Percentiles rank a stretch among this genome's conserved stretches.
phyloP scores from a whole-genome alignment of 1,140 invertebrate species.

The Cotesia glomerata region DNA sequence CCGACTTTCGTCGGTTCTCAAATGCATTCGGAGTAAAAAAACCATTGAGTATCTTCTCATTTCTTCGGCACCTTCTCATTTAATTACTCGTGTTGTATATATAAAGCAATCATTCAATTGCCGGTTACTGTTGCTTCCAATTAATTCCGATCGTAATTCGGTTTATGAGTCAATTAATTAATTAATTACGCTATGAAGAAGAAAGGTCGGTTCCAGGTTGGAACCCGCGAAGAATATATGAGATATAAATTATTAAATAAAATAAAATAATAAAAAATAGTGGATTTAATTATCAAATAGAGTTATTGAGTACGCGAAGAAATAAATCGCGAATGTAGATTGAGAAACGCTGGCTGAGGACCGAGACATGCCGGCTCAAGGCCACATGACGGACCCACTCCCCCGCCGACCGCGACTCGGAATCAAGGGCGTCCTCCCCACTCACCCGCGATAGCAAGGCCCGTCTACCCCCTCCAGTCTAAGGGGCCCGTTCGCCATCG shows the following conservation, averaged over 20 bases:
- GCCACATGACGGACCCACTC: slow-evolving; percentile 56
- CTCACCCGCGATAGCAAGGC: slow-evolving; percentile 12
- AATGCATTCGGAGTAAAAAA: background rate
- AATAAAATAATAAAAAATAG: too few species aligned
- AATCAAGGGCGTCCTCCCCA: slow-evolving; percentile 58
- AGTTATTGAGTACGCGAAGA: background rate
- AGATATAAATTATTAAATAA: too few species aligned
- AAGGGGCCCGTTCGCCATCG: background rate
- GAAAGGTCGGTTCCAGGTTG: background rate
- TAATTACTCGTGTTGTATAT: too few species aligned
- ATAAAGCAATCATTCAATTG: too few species aligned
- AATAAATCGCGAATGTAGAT: slow-evolving; percentile 29
- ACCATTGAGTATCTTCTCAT: too few species aligned
- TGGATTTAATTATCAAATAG: background rate
- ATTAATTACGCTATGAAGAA: background rate
- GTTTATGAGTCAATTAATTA: too few species aligned
- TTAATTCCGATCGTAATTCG: background rate
- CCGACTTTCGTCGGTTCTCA: slow-evolving; percentile 19
- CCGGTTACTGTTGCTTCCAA: background rate
- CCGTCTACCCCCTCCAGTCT: slow-evolving; percentile 13
- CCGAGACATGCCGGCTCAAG: slow-evolving; percentile 57
- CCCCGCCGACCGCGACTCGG: slow-evolving; percentile 49
- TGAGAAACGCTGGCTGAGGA: slow-evolving; percentile 56
- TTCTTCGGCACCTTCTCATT: too few species aligned
- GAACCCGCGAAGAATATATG: too few species aligned